Base-by-base conservation (phyloP, 2,888 invertebrate genomes). In the Cordilura impudica region DNA sequence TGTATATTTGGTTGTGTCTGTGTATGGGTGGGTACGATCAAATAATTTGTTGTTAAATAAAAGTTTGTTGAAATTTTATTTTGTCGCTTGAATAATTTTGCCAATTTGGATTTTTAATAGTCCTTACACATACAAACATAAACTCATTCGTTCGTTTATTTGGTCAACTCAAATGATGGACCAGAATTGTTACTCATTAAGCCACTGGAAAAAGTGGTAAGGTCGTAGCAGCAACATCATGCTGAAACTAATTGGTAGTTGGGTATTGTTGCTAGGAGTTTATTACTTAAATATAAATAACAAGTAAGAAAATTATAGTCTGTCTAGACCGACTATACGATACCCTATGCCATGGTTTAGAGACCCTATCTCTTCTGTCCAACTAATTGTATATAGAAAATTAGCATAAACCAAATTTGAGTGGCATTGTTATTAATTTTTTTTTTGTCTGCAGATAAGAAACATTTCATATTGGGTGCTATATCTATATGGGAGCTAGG, bases 21-120 rank as follows among this genome's bases (percentile, higher is more conserved):
- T 14, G n/a, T n/a, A 23, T 23, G 6, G 29, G 16, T 16, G 18
- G 19, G 10, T 14, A 29, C 35, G 26, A 65, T 49, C 67, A 67
- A 69, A 79, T 79, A 75, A 71, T 74, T 47, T 78, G 54, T 43
- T 79, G 61, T 79, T 67, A 71, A 75, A 75, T 75, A 75, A 75
- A 78, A 82, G 61, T 80, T 72, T 78, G 81, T 67, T 76, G 70
- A 73, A 82, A 82, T 69, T 78, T 78, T 80, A 78, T 81, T 78
- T 78, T 77, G 76, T 78, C 81, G 82, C 78, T 76, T 76, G 70
- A 82, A 73, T 78, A 81, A 81, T 79, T 82, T 81, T 81, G 75
- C 78, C 74, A 80, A 81, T 80, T 81, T 81, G 80, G 69, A 71
- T 71, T 74, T 81, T 82, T 77, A 78, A 73, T 69, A 60, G 78